Conservation (phyloP, 2,888 invertebrate genomes). For the Bimastos eiseni region DNA sequence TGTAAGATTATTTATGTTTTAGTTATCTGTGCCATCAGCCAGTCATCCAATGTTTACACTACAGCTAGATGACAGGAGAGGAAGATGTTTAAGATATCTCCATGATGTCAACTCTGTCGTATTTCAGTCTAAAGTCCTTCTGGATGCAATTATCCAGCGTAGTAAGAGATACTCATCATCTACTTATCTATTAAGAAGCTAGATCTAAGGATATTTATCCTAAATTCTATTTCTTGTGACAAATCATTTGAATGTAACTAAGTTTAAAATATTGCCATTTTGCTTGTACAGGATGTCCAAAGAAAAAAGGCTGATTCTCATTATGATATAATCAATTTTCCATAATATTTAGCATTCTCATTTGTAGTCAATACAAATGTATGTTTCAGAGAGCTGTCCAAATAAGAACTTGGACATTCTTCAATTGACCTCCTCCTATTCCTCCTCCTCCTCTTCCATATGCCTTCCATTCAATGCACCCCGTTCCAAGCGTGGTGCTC, state of each 20-base stretch:
- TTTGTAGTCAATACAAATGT: neutral
- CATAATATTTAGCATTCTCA: neutral
- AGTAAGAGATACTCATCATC: conserved; percentile 16
- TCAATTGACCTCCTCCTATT: neutral
- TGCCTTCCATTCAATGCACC: neutral
- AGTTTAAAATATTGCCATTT: too few relatives aligned
- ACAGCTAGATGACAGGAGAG: neutral
- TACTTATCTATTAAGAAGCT: neutral
- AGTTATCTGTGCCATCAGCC: conserved; percentile 17
- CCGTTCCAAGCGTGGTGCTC: neutral
- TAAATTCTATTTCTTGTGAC: too few relatives aligned
- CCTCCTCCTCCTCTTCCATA: neutral
- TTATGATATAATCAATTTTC: too few relatives aligned
- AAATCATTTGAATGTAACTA: too few relatives aligned
- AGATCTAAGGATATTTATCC: too few relatives aligned
- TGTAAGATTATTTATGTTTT: neutral
- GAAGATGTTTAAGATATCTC: neutral
- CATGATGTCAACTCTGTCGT: neutral
- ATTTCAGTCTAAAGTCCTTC: neutral
- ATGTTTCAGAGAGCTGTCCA: neutral
- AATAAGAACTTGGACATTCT: neutral
- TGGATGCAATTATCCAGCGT: neutral
- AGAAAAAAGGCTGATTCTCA: too few relatives aligned
- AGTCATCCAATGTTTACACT: conserved; percentile 28
- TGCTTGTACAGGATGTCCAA: too few relatives aligned